Conservation (phyloP, 2,888 invertebrate species). For the Thumatha senex region DNA sequence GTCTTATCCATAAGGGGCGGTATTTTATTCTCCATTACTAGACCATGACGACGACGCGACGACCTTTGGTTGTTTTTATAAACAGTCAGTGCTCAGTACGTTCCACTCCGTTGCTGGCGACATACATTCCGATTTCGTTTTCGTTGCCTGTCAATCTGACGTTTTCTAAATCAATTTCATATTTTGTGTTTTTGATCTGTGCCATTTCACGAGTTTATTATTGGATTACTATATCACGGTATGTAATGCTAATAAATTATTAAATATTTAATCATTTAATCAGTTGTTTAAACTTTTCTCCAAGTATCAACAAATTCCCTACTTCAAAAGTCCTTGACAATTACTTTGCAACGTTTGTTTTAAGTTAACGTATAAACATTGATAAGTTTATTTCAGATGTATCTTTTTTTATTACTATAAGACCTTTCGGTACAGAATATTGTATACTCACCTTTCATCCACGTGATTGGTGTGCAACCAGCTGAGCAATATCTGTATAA, state of each 20-base stretch:
- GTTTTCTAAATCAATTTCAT: slow-evolving; percentile 1
- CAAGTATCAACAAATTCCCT: not conserved
- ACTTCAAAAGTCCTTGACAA: slow-evolving; percentile 1
- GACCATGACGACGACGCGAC: slow-evolving; percentile 3
- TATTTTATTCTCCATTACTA: not conserved
- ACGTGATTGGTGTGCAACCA: too few relatives aligned
- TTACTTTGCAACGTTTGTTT: too few relatives aligned
- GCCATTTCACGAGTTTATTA: not conserved
- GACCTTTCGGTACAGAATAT: too few relatives aligned
- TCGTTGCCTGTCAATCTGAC: not conserved
- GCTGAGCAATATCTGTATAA: too few relatives aligned
- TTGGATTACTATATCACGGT: slow-evolving; percentile 17
- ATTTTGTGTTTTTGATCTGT: not conserved
- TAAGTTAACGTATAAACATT: too few relatives aligned
- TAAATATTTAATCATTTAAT: not conserved
- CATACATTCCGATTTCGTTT: slow-evolving; percentile 42
- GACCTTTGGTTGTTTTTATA: slow-evolving; percentile 14
- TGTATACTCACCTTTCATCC: too few relatives aligned
- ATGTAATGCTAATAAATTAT: slow-evolving; percentile 9
- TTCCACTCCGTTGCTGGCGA: slow-evolving; percentile 52
- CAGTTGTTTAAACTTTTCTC: not conserved
- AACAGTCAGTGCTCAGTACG: slow-evolving; percentile 49
- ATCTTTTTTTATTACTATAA: too few relatives aligned
- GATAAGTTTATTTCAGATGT: too few relatives aligned
- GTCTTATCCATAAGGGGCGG: not conserved